Evolutionary conservation across 2,888 invertebrate species (phyloP), one percentile per base, ranked within the genome.

Genomic region (Yponomeuta sedellus): DNA sequence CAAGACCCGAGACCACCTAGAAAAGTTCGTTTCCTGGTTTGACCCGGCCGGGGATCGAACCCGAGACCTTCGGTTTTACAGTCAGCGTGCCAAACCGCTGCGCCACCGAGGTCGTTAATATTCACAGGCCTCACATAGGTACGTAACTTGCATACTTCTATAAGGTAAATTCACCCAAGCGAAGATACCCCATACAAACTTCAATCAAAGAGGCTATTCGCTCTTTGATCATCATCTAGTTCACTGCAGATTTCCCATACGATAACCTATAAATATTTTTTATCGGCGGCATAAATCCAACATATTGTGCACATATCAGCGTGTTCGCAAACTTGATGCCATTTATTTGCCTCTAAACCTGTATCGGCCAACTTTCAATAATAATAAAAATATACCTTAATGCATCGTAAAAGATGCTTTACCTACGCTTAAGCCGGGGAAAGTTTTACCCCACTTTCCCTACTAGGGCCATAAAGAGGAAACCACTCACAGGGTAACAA

Each of bases 391-490:
- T 19, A 22, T 5, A 22, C 40, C 20, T 63, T 40, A 62, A 66
- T 65, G 66, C 52, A 40, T 39, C 67, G 67, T 68, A 69, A 63
- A 63, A 40, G 22, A 69, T 64, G 12, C 22, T 66, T 64, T 66
- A 52, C 44, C 44, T 66, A 66, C 67, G 69, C 67, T 67, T 66
- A 67, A 67, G 44, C 34, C 61, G 65, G 66, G 28, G 66, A 66
- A 67, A 66, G 20, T 63, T 40, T 40, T 40, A 44, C 62, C n/a
- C 34, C 28, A 11, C 44, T 59, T 59, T 20, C 20, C 11, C 10
- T 5, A 52, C 16, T 52, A 16, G 44, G 44, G 44, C 16, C 44
- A 52, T 52, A 52, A 52, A 52, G 44, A 16, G 44, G 8, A 44
- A 44, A 52, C 44, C 44, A 52, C 44, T 52, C 44, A 52, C 12